Conservation (phyloP, 30 jellyfish, hydroid and myxozoan species). For the Turritopsis dohrnii region DNA sequence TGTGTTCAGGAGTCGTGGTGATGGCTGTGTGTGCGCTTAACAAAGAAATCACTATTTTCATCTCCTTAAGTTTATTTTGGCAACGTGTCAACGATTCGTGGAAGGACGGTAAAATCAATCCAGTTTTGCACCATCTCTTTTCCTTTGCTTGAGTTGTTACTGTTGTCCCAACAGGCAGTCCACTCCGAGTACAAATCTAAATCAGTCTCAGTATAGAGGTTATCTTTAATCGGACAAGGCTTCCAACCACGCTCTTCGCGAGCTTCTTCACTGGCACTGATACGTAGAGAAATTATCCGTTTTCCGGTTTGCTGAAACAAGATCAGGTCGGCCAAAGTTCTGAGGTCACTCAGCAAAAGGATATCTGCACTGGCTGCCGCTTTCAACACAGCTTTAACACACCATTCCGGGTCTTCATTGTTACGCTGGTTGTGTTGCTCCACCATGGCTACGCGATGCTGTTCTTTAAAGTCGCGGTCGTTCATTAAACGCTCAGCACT, state of each 20-base stretch:
- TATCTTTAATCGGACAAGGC: slow-evolving; percentile 9
- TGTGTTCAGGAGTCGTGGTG: no score
- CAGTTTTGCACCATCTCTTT: not conserved
- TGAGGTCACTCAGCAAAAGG: slow-evolving; percentile 5
- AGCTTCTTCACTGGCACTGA: slow-evolving; percentile 10
- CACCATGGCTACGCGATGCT: slow-evolving; percentile 5
- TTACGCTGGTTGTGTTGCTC: slow-evolving; percentile 4
- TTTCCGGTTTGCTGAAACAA: slow-evolving; percentile 17
- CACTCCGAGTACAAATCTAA: slow-evolving; percentile 5
- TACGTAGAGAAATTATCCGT: not conserved
- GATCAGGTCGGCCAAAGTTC: not conserved
- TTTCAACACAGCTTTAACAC: slow-evolving; percentile 8
- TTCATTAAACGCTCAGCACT: not conserved
- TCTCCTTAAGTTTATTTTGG: not conserved
- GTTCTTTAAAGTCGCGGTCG: slow-evolving; percentile 21
- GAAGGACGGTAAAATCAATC: slow-evolving; percentile 16
- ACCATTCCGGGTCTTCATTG: slow-evolving; percentile 16
- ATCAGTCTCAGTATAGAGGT: slow-evolving; percentile 6
- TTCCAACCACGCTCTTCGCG: slow-evolving; percentile 19
- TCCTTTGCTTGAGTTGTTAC: not conserved
- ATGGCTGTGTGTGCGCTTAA: no score
- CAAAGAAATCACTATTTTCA: not conserved
- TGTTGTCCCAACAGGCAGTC: slow-evolving; percentile 29
- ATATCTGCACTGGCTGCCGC: not conserved
- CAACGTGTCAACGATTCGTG: not conserved